Conservation (phyloP, 1,140 invertebrate genomes). For the Drepana arcuata region DNA sequence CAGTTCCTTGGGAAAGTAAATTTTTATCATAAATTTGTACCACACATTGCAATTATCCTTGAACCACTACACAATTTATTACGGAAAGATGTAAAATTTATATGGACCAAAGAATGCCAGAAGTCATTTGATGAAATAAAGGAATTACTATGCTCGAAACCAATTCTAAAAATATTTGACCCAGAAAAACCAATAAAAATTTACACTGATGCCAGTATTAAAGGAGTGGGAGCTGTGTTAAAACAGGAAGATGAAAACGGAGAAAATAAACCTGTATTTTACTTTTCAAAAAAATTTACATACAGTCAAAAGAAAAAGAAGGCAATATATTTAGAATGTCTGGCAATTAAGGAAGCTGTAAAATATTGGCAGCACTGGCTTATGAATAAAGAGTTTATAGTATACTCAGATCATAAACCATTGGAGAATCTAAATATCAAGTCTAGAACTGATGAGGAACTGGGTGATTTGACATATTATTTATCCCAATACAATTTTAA, state of each 20-base stretch:
- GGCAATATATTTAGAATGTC: slow-evolving; percentile 23
- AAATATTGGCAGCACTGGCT: no score
- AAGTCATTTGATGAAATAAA: slow-evolving; percentile 36
- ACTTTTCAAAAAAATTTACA: slow-evolving; percentile 17
- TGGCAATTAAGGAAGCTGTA: no score
- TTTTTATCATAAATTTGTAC: slow-evolving; percentile 22
- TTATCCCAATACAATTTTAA: slow-evolving; percentile 46
- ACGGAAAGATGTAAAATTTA: slow-evolving; percentile 18
- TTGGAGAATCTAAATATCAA: slow-evolving; percentile 44
- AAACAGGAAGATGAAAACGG: slow-evolving; percentile 11
- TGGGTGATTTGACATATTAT: slow-evolving; percentile 43
- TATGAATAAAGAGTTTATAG: slow-evolving; percentile 38
- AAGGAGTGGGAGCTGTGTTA: slow-evolving; percentile 35
- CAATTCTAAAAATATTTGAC: slow-evolving; percentile 37
- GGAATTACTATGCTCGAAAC: slow-evolving; percentile 29
- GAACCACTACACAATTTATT: slow-evolving; percentile 33
- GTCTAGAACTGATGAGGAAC: slow-evolving; percentile 19
- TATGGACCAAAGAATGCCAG: slow-evolving; percentile 33
- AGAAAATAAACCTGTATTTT: slow-evolving; percentile 6
- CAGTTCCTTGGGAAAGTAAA: slow-evolving; percentile 24
- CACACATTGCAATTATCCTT: slow-evolving; percentile 28
- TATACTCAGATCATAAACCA: slow-evolving; percentile 52
- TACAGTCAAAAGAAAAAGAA: slow-evolving; percentile 20
- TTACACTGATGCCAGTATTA: slow-evolving; percentile 29
- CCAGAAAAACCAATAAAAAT: slow-evolving; percentile 24